These are phyloP conservation scores for Struthio camelus DNA, from an alignment of 2,113 vertebrate species.

Conservation along the genomic window DNA sequence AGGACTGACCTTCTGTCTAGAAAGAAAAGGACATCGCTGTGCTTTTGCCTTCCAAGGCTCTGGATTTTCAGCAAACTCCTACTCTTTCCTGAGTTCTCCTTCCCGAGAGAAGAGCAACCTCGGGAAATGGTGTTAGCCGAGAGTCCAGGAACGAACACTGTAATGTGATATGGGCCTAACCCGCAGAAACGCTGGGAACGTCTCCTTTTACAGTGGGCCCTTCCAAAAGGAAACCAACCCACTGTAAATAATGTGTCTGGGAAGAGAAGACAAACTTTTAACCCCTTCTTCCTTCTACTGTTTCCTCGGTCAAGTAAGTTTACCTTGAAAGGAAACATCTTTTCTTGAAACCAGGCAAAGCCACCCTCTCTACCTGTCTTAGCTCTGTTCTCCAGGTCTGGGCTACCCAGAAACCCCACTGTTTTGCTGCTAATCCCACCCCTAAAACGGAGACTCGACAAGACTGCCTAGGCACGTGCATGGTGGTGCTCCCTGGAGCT, in stretches of 20 bases:
- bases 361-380: background rate
- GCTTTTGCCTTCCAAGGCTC: slow-evolving; percentile 1
- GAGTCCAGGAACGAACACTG: slow-evolving; percentile 45
- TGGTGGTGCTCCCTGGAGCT: background rate
- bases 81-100: slow-evolving; percentile 42
- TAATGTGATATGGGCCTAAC: background rate
- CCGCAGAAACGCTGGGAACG: background rate
- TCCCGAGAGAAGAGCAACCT: background rate
- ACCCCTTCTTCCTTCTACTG: background rate
- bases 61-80: slow-evolving; percentile 46
- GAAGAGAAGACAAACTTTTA: slow-evolving; percentile 24
- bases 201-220: slow-evolving; percentile 18
- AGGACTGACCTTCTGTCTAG: background rate
- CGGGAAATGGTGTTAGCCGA: slow-evolving; percentile 10
- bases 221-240: slow-evolving; percentile 48
- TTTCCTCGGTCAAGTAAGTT: background rate
- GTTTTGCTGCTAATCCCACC: background rate
- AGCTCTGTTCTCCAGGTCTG: background rate
- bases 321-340: background rate
- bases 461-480: background rate
- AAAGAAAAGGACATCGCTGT: background rate
- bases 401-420: background rate
- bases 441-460: background rate
- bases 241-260: slow-evolving; percentile 52
- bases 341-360: background rate